A percentile compares a stretch with the other conserved stretches of the same genome.
Conservation (phyloP, 2,113 vertebrate species). For the Neotoma lepida region DNA sequence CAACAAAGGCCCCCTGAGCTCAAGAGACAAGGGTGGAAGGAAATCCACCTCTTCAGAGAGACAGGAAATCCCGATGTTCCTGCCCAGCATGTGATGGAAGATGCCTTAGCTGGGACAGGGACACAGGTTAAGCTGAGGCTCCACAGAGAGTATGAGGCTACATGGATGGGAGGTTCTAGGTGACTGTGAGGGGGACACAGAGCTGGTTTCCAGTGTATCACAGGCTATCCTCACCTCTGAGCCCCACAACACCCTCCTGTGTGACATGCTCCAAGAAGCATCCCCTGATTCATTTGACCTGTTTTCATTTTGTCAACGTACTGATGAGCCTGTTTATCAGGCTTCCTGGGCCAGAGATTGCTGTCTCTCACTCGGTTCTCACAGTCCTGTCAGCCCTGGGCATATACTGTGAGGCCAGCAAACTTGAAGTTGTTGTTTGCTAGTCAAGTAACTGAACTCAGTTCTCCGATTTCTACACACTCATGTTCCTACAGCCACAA, state of each 20-base stretch:
- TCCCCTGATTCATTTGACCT: too few relatives aligned
- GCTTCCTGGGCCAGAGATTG: not conserved
- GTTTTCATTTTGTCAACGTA: not conserved
- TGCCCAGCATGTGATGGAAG: not conserved
- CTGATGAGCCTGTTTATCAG: not conserved
- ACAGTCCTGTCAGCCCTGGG: not conserved
- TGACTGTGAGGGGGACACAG: fast-evolving
- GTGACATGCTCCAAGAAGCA: not conserved
- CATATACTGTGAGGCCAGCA: not conserved
- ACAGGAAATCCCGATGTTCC: not conserved
- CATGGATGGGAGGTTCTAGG: not conserved
- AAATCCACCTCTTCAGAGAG: not conserved
- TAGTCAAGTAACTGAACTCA: not conserved
- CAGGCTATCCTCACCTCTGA: not conserved
- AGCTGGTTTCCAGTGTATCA: not conserved
- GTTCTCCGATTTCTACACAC: not conserved
- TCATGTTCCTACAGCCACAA: too few relatives aligned
- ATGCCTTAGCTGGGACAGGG: too few relatives aligned
- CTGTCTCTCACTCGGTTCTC: not conserved
- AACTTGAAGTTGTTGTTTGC: not conserved
- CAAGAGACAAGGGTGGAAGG: not conserved
- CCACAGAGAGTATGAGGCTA: not conserved
- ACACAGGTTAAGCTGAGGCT: fast-evolving
- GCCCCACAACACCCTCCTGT: not conserved
- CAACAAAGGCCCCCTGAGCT: fast-evolving